Base-by-base conservation (phyloP, 2,888 invertebrate genomes). In the Drosophila prostipennis region DNA sequence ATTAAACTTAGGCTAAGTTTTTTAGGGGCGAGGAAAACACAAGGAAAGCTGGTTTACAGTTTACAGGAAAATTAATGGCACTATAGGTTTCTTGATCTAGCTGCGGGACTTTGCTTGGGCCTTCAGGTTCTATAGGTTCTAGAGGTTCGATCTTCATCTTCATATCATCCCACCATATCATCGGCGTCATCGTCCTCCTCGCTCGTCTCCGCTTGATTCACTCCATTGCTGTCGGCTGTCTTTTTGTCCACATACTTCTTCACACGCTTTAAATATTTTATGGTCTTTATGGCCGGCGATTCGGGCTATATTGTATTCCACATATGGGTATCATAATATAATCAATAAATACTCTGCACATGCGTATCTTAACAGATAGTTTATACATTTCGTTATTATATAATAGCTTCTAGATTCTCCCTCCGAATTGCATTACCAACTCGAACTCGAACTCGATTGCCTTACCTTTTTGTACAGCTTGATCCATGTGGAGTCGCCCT, bases 391-490 rank as follows among this genome's bases (percentile, higher is more conserved):
- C 4, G n/a, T 45, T 3, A n/a, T 37, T 29, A 7, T 6, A 29
- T 7, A 29, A 29, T 29, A 7, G 29, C 7, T 29, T 29, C 29
- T 29, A 29, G 7, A 29, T 29, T 29, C 29, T 6, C 7, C 2
- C 7, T 6, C 2, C 7, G 6, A 7, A 7, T 6, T 7, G 1
- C 29, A 29, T 29, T 1, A 29, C 34, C 16, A 39, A 14, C 39
- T 40, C 16, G 1, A 13, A 2, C 94, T 19, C 19, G 19, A 19
- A 19, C 19, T 19, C 19, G 19, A 19, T 19, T 19, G 19, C 19
- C 19, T 93, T 94, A 99, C 99, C 97, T 99, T 99, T 94, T 99
- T 99, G 93, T 99, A 99, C 75, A 99, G 94, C 93, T 99, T 99
- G 91, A 99, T 96, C 99, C 99, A 99, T 65, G 99, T 99, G 87